Conservation (phyloP, 2,888 invertebrate species). For the Acanthococcus lagerstroemiae region DNA sequence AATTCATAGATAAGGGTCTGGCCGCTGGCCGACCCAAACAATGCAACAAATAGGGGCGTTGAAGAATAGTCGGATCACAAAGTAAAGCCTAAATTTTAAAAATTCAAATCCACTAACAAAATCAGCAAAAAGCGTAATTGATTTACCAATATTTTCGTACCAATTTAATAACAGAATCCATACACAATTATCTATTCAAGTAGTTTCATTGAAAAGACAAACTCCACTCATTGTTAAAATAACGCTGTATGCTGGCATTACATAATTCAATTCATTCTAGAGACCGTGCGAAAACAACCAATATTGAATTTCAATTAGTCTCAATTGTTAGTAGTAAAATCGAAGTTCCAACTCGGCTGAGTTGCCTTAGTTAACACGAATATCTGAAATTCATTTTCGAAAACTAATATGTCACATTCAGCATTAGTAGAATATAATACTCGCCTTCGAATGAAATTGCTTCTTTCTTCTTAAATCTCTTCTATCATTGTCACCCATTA, state of each 20-base stretch:
- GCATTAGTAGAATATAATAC: neutral
- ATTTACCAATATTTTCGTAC: conserved; percentile 11
- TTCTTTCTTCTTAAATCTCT: conserved; percentile 9
- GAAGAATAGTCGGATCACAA: no score
- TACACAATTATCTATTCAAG: neutral
- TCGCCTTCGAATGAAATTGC: neutral
- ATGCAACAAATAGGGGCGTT: no score
- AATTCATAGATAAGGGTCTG: no score
- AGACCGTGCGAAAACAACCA: neutral
- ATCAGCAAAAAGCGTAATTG: no score
- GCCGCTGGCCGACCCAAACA: no score
- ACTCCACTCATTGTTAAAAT: no score
- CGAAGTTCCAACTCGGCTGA: neutral
- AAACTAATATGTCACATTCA: neutral
- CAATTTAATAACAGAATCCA: conserved; percentile 26
- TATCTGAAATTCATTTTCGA: neutral
- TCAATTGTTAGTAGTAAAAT: neutral
- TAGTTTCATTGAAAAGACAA: neutral
- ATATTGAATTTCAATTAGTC: neutral
- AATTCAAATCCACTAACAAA: no score
- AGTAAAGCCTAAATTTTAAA: no score
- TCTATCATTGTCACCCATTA: conserved; percentile 4
- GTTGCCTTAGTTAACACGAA: no score
- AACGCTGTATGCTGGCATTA: no score
- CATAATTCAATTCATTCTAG: no score